Evolutionary conservation across 1,140 invertebrate species (phyloP).

Genomic region (Meloidogyne exigua): DNA sequence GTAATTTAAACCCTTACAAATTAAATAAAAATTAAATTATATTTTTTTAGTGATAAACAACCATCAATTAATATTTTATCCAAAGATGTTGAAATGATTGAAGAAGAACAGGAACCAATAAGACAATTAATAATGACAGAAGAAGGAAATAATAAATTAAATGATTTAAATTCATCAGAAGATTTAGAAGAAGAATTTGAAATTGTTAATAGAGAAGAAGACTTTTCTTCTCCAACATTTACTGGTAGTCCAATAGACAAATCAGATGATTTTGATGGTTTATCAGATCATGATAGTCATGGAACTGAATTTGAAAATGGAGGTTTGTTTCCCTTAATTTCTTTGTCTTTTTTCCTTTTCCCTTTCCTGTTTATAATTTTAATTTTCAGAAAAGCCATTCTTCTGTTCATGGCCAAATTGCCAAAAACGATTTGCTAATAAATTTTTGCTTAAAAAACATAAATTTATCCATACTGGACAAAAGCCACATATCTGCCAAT

Average conservation of each 20-base stretch:
- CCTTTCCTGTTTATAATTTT: too few species aligned
- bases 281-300: neutral
- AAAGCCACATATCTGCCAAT: conserved; percentile 58
- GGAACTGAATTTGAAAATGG: neutral
- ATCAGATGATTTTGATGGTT: neutral
- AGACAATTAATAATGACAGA: neutral
- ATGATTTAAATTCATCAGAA: neutral
- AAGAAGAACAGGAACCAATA: neutral
- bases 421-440: conserved; percentile 60
- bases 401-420: conserved; percentile 53
- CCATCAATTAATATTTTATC: neutral
- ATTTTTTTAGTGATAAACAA: neutral
- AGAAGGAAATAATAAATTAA: neutral
- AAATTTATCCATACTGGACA: conserved; percentile 62
- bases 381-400: conserved; percentile 52
- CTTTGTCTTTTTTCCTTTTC: neutral
- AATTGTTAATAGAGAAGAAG: neutral
- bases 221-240: neutral
- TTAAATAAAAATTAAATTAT: too few species aligned
- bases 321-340: too few species aligned
- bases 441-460: conserved; percentile 62
- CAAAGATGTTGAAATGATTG: neutral
- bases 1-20: too few species aligned
- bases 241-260: neutral
- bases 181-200: neutral